These are phyloP conservation scores for Eudasyphora cyanicolor DNA, from an alignment of 2,888 invertebrate species.

Conservation along the genomic window DNA sequence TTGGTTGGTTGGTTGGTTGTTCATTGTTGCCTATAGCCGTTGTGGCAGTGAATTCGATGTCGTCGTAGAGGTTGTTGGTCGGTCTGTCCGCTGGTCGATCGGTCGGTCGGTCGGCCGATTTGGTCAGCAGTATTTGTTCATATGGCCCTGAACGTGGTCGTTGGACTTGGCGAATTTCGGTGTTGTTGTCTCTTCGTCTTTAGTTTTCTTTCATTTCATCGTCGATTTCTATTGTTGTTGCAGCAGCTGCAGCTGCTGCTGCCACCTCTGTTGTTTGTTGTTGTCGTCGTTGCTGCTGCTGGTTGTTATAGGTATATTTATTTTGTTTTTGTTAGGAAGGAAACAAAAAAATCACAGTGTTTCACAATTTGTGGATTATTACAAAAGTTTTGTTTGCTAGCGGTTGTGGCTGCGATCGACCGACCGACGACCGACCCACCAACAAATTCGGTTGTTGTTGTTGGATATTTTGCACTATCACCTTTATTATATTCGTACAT, in stretches of 20 bases:
- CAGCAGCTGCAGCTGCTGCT: background rate
- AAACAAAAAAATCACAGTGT: slow-evolving; percentile 50
- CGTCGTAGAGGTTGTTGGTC: background rate
- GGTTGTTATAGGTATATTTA: slow-evolving; percentile 29
- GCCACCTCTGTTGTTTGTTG: background rate
- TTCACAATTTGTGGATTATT: slow-evolving; percentile 68
- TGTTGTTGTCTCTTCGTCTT: slow-evolving; percentile 37
- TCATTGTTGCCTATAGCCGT: background rate
- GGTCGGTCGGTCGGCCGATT: slow-evolving; percentile 4
- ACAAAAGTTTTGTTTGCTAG: slow-evolving; percentile 58
- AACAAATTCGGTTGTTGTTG: slow-evolving; percentile 24
- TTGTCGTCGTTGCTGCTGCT: slow-evolving; percentile 17
- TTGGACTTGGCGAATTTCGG: slow-evolving; percentile 71
- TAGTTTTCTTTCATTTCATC: slow-evolving; percentile 34
- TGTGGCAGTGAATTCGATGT: background rate
- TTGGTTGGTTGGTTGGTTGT: no score
- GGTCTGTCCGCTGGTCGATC: slow-evolving; percentile 6
- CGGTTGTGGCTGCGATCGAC: slow-evolving; percentile 9
- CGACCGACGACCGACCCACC: background rate
- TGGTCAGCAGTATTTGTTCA: slow-evolving; percentile 51
- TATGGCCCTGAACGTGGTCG: slow-evolving; percentile 74
- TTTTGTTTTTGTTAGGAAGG: background rate
- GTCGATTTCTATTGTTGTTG: background rate
- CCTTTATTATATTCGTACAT: slow-evolving; percentile 66
- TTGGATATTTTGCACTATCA: slow-evolving; percentile 67